Base-by-base conservation (phyloP, 2,113 vertebrate species). In the Micronisus gabar region DNA sequence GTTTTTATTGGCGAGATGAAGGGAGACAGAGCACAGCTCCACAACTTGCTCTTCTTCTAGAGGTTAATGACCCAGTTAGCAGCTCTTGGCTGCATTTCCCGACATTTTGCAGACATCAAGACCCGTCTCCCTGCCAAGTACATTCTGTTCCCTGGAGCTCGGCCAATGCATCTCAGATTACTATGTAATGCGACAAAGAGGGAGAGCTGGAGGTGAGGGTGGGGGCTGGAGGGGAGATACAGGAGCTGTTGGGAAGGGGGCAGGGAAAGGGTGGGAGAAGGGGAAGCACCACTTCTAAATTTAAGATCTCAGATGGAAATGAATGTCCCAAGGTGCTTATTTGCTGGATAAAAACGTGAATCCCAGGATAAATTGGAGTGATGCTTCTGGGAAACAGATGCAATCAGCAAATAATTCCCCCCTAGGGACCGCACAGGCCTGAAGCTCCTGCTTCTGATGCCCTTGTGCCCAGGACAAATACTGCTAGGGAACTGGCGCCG, bases 31-130 rank as follows among this genome's bases (percentile, higher is more conserved):
- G 97, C 96, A 63, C 96, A 98, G 97, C 97, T 98, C 85, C 96
- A 97, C 97, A 96, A 97, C 98, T 97, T 97, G 97, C 98, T 97
- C 98, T 97, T 98, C 98, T 98, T 97, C 96, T 97, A 96, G 98
- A 98, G 98, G 98, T 98, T 98, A 98, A 98, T 98, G 98, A 98
- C 98, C 98, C 98, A 98, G 98, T 98, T 98, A 98, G 98, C 98
- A 98, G 98, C 98, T 98, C 98, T 98, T 98, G 98, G 98, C 98
- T 98, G 97, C 97, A 97, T 97, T 98, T 98, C 96, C 98, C 98
- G 98, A 98, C 98, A 98, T 98, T 98, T 98, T 98, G 98, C 98
- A 98, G 98, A 98, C 98, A 98, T 98, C 98, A 98, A 98, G 98
- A 97, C 98, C 98, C 93, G 97, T 95, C 97, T 96, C 95, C 94